Conservation (phyloP, 2,888 invertebrate species). For the Platynereis dumerilii region DNA sequence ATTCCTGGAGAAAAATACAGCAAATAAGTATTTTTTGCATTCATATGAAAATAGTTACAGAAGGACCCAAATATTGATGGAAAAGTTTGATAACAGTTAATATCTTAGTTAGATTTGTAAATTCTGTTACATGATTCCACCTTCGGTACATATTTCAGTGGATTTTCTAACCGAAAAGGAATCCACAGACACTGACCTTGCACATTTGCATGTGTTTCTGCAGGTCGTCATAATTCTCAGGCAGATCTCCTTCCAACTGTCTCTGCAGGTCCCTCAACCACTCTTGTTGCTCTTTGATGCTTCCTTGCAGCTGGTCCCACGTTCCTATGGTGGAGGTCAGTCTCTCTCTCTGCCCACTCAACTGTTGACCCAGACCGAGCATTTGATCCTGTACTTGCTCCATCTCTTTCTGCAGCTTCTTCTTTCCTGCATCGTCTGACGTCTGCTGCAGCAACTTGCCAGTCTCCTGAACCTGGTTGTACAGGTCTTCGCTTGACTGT, state of each 20-base stretch:
- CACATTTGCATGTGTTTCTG: conserved; percentile 52
- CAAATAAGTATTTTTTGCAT: neutral
- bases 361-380: conserved; percentile 32
- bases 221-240: conserved; percentile 52
- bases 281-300: conserved; percentile 52
- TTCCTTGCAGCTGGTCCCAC: conserved; percentile 57
- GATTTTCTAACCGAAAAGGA: no score
- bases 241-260: conserved; percentile 44
- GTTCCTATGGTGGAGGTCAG: conserved; percentile 47
- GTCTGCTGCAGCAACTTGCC: conserved; percentile 46
- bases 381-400: conserved; percentile 24
- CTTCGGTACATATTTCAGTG: no score
- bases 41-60: no score
- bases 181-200: conserved; percentile 44
- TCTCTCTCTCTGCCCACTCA: conserved; percentile 45
- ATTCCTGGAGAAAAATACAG: conserved; percentile 46
- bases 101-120: no score
- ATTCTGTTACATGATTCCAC: no score
- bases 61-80: no score
- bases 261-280: conserved; percentile 55
- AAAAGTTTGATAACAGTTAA: no score
- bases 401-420: conserved; percentile 22
- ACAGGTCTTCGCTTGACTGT: conserved; percentile 44
- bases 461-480: conserved; percentile 48
- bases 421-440: conserved; percentile 39